Conservation (phyloP, 2,797 vertebrate genomes). For the Argyrosomus regius region DNA sequence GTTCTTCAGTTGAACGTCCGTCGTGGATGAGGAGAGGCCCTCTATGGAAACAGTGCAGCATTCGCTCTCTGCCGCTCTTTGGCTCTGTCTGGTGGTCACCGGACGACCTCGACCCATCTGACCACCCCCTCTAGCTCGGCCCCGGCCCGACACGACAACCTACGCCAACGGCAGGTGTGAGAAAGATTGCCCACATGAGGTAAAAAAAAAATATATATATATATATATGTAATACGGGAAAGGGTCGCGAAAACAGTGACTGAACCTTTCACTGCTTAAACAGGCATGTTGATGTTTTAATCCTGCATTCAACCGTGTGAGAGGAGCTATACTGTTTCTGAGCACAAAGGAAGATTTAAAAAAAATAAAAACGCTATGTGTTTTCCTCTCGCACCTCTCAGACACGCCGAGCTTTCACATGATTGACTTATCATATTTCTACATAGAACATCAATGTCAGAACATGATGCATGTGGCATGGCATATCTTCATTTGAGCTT, state of each 20-base stretch:
- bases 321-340: constrained; percentile 27
- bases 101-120: constrained; percentile 80
- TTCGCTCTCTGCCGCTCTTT: constrained; percentile 86
- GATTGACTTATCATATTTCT: constrained; percentile 82
- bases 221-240: background rate
- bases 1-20: constrained; percentile 93
- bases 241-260: constrained; percentile 9
- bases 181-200: constrained; percentile 11
- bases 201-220: background rate
- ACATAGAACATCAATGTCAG: constrained; percentile 74
- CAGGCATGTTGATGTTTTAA: constrained; percentile 49
- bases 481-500: constrained; percentile 76
- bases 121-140: constrained; percentile 85
- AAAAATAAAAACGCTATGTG: constrained; percentile 33
- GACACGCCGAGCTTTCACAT: constrained; percentile 51
- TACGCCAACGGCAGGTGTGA: constrained; percentile 63
- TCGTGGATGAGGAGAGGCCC: constrained; percentile 96
- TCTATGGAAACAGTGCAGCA: constrained; percentile 94
- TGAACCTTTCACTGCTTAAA: constrained; percentile 53
- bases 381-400: constrained; percentile 54
- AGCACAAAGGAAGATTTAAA: constrained; percentile 48
- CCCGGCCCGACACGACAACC: constrained; percentile 92
- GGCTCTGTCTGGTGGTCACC: constrained; percentile 89
- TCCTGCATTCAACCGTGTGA: constrained; percentile 31
- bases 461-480: constrained; percentile 55